A percentile compares a stretch with the other conserved stretches of the same genome.
Conservation (phyloP, 2,888 invertebrate genomes). For the Mechanitis messenoides region DNA sequence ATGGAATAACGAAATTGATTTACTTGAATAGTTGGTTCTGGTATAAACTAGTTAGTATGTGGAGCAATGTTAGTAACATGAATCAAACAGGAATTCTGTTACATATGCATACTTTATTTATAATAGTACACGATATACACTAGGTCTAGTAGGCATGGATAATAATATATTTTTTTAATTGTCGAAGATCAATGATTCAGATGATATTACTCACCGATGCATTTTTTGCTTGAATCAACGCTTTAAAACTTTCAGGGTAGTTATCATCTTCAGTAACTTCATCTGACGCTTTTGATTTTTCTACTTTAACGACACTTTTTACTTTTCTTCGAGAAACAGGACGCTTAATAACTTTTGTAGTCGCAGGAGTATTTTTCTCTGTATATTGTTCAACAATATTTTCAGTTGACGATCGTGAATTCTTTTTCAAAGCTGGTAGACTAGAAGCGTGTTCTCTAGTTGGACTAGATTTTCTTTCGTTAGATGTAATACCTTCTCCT, state of each 20-base stretch:
- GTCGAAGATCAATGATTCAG: constrained; percentile 19
- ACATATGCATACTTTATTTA: constrained; percentile 27
- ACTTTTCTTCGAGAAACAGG: constrained; percentile 49
- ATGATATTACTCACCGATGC: constrained; percentile 56
- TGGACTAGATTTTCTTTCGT: constrained; percentile 64
- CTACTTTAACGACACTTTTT: constrained; percentile 37
- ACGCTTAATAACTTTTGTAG: constrained; percentile 53
- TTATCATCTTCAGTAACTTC: constrained; percentile 80
- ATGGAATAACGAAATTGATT: constrained; percentile 3
- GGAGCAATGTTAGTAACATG: constrained; percentile 28
- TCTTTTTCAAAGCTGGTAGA: constrained; percentile 52
- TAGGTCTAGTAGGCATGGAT: constrained; percentile 21
- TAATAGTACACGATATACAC: constrained; percentile 26
- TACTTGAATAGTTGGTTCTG: not conserved
- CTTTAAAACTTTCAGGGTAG: constrained; percentile 80
- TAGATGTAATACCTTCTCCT: constrained; percentile 51
- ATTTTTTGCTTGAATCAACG: constrained; percentile 79
- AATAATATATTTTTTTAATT: constrained; percentile 20
- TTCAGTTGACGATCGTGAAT: constrained; percentile 35
- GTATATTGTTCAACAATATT: constrained; percentile 37
- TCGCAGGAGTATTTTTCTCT: constrained; percentile 49
- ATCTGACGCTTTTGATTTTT: constrained; percentile 49
- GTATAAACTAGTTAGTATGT: constrained; percentile 23
- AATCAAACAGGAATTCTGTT: constrained; percentile 27
- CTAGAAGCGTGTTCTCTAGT: constrained; percentile 52